A percentile compares a stretch with the other conserved stretches of the same genome.
Evolutionary conservation across 2,888 invertebrate genomes (phyloP).

Genomic region (Sphaerophoria rueppellii): DNA sequence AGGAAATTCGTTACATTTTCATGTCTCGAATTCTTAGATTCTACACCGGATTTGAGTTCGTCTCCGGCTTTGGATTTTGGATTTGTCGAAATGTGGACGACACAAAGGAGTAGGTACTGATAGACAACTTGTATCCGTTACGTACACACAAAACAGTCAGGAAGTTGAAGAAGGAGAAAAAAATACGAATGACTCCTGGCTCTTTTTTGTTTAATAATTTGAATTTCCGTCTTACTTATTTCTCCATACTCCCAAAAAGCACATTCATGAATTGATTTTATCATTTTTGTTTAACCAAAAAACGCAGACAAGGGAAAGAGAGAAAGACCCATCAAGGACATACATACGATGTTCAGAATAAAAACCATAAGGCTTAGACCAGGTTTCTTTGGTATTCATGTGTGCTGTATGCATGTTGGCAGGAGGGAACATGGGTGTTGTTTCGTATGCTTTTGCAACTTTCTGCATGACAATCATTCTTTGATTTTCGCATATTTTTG

Average conservation of each 20-base stretch:
- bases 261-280: conserved; percentile 42
- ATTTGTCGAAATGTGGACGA: conserved; percentile 21
- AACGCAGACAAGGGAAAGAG: not conserved
- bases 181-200: not conserved
- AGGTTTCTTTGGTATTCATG: not conserved
- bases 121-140: conserved; percentile 25
- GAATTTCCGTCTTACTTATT: conserved; percentile 25
- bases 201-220: conserved; percentile 26
- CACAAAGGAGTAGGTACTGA: not conserved
- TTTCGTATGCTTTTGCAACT: conserved; percentile 10
- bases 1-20: no score
- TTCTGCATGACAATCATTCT: conserved; percentile 43
- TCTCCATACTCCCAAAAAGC: not conserved
- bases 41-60: not conserved
- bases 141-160: not conserved
- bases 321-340: not conserved
- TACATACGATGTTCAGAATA: not conserved
- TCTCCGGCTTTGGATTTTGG: conserved; percentile 2
- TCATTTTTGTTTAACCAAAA: conserved; percentile 7
- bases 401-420: not conserved
- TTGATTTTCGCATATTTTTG: conserved; percentile 36
- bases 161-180: not conserved
- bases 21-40: not conserved
- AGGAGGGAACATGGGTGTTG: not conserved
- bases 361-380: not conserved